Conservation (phyloP, 2,797 vertebrate genomes). For the Darevskia nairensis region DNA sequence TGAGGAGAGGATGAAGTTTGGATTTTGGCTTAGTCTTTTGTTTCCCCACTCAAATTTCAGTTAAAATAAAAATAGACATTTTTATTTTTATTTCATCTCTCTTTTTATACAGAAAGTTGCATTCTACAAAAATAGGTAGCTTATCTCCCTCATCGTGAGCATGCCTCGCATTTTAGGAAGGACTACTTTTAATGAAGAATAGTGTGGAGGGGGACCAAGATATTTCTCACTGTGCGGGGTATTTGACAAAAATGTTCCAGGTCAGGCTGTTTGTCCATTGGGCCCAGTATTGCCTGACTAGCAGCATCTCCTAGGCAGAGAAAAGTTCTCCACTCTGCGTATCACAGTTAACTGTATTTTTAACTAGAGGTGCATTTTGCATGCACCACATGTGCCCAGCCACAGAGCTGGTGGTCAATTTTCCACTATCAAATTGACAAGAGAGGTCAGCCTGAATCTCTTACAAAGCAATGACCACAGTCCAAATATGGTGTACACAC, state of each 20-base stretch:
- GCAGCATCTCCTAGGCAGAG: neutral
- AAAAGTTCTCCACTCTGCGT: neutral
- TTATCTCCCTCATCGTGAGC: neutral
- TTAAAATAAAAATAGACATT: neutral
- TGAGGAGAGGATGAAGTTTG: neutral
- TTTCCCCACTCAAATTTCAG: neutral
- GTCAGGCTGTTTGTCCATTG: neutral
- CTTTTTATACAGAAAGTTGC: neutral
- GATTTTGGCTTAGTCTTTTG: neutral
- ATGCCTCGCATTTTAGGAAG: neutral
- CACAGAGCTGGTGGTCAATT: neutral
- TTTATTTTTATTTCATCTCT: neutral
- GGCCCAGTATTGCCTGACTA: neutral
- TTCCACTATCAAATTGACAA: neutral
- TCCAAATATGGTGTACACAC: neutral
- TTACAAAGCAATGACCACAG: neutral
- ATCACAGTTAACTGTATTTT: neutral
- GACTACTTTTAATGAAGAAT: neutral
- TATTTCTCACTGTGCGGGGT: neutral
- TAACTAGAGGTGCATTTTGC: neutral
- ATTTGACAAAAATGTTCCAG: neutral
- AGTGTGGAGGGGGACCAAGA: neutral
- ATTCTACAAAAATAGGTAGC: fast-evolving
- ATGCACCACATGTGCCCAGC: neutral
- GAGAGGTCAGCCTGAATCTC: neutral